Evolutionary conservation across 2,113 vertebrate genomes (phyloP), one percentile per base, ranked within the genome.

Genomic region (Notarius quadriscutis): DNA sequence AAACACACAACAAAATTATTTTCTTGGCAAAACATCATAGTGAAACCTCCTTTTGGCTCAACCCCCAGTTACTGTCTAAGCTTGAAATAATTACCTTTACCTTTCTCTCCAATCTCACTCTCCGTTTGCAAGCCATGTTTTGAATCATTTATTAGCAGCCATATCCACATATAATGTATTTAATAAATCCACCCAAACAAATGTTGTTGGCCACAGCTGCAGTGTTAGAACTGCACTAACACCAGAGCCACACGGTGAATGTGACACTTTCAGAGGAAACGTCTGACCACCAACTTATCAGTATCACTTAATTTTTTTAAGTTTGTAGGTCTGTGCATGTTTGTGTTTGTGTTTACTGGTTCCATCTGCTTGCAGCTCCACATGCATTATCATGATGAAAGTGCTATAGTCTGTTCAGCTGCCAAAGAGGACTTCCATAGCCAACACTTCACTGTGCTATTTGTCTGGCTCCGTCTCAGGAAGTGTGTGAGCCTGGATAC

Each of bases 31-130:
- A 89, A 55, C 11, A 81, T 90, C 83, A 89, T 86, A 88, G 87
- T 88, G 71, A 90, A 83, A 88, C 65, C 74, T 86, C 53, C 18
- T 84, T 84, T 79, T 89, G 77, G 86, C 87, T 88, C 77, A 71
- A 50, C 78, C 85, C 84, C 85, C 83, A 79, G n/a, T 78, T 79
- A 87, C 90, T 91, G 88, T 91, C 83, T 77, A 88, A 72, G 89
- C 81, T 81, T 87, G 84, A 84, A 90, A 83, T 87, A 87, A 86
- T 69, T 87, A 86, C 69, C 55, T 85, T 78, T 15, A 18, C 58
- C 51, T 48, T 25, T 72, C 58, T 75, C 85, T 82, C 50, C 48
- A 50, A 14, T 79, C 17, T 60, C 65, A 48, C 30, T 34, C 3
- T 22, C 51, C 1, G 27, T 34, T 81, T 71, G 69, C 60, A 77